Conservation (phyloP, 2,888 invertebrate genomes). For the Sturmia bella region DNA sequence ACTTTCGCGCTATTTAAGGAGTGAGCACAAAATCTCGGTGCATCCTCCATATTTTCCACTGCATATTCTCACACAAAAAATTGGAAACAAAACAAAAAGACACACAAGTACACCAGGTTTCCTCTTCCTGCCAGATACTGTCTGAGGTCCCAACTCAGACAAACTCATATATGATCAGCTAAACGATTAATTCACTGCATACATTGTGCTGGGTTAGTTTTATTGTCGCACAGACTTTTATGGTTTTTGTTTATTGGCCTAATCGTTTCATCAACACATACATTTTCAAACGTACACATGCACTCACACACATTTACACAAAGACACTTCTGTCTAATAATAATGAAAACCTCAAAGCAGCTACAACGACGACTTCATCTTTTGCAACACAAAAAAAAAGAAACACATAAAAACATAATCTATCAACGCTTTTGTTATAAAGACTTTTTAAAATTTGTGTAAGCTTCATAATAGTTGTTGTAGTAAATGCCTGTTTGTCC, state of each 20-base stretch:
- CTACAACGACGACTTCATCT: conserved; percentile 16
- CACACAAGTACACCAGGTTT: too few relatives aligned
- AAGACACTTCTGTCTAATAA: neutral
- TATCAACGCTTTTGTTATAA: conserved; percentile 46
- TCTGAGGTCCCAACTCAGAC: too few relatives aligned
- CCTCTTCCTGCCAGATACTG: too few relatives aligned
- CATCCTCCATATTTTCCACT: too few relatives aligned
- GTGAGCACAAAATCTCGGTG: too few relatives aligned
- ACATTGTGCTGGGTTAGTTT: conserved; percentile 46
- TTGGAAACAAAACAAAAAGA: too few relatives aligned
- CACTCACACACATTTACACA: neutral
- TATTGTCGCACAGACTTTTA: neutral
- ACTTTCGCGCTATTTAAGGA: too few relatives aligned
- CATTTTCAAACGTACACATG: neutral
- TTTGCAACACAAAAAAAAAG: conserved; percentile 8
- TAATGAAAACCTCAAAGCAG: conserved; percentile 25
- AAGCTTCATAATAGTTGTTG: neutral
- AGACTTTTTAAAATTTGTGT: conserved; percentile 44
- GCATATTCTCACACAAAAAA: too few relatives aligned
- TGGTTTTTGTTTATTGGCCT: conserved; percentile 58
- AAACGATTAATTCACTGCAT: too few relatives aligned
- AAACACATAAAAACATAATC: conserved; percentile 50
- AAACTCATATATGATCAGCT: too few relatives aligned
- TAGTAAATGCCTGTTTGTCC: neutral
- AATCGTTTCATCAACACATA: conserved; percentile 55